Percentiles rank a stretch among this genome's conserved stretches.
Conservation (phyloP, 1,140 invertebrate genomes). For the Aricia agestis region DNA sequence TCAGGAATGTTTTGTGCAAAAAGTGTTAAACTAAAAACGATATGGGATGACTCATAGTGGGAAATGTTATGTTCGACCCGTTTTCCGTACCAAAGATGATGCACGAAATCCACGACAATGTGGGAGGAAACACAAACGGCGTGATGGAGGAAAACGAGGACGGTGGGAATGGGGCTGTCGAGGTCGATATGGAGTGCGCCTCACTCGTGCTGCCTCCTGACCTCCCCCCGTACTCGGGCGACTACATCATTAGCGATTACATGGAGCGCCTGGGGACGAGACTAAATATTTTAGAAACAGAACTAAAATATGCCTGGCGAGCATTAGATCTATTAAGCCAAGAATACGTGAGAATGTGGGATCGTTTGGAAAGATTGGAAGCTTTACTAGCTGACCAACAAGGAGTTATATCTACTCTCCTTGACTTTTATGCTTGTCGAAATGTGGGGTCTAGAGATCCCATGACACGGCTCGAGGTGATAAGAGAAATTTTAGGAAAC, state of each 20-base stretch:
- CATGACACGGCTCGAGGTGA: slow-evolving; percentile 76
- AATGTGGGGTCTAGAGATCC: slow-evolving; percentile 66
- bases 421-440: slow-evolving; percentile 83
- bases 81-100: slow-evolving; percentile 68
- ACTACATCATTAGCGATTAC: slow-evolving; percentile 88
- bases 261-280: slow-evolving; percentile 92
- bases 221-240: slow-evolving; percentile 70
- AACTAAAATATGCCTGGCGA: slow-evolving; percentile 93
- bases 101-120: slow-evolving; percentile 72
- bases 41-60: slow-evolving; percentile 75
- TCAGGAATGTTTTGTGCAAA: slow-evolving; percentile 54
- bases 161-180: slow-evolving; percentile 70
- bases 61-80: slow-evolving; percentile 64
- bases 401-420: slow-evolving; percentile 91
- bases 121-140: slow-evolving; percentile 63
- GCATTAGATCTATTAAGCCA: slow-evolving; percentile 92
- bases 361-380: slow-evolving; percentile 93
- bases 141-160: slow-evolving; percentile 73
- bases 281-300: slow-evolving; percentile 90
- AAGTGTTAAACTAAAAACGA: slow-evolving; percentile 68
- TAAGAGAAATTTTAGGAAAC: slow-evolving; percentile 79
- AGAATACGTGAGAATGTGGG: slow-evolving; percentile 96
- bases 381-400: slow-evolving; percentile 92
- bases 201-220: slow-evolving; percentile 65
- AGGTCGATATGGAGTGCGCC: slow-evolving; percentile 71